Percentiles rank a stretch among this genome's conserved stretches.
Evolutionary conservation across 2,888 invertebrate genomes (phyloP).

Genomic region (Diadromus collaris): DNA sequence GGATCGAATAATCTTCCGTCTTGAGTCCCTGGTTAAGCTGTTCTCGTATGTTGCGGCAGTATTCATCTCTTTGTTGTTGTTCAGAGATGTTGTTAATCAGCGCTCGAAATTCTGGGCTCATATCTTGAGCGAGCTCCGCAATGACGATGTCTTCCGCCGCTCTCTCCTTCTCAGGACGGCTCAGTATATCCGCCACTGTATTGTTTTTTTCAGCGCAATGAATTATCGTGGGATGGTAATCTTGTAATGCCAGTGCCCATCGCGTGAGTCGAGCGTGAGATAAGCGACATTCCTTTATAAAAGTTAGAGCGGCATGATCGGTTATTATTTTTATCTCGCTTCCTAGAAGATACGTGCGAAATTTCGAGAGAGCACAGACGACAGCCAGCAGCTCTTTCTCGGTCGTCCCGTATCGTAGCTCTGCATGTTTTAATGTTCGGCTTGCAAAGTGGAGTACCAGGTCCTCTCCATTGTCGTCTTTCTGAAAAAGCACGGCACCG

Average conservation of each 20-base stretch:
- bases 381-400: slow-evolving; percentile 54
- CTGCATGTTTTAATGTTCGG: slow-evolving; percentile 50
- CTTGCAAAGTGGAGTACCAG: slow-evolving; percentile 64
- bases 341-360: slow-evolving; percentile 51
- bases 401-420: slow-evolving; percentile 41
- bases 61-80: neutral
- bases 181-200: neutral
- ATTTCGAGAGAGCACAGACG: slow-evolving; percentile 48
- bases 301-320: slow-evolving; percentile 67
- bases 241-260: slow-evolving; percentile 35
- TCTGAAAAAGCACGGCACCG: slow-evolving; percentile 43
- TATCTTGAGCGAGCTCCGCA: neutral
- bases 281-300: slow-evolving; percentile 39
- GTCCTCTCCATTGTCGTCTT: slow-evolving; percentile 11
- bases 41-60: neutral
- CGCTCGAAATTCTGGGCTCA: neutral
- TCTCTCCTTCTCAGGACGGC: neutral
- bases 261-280: slow-evolving; percentile 12
- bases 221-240: slow-evolving; percentile 3
- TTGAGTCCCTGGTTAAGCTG: neutral
- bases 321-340: slow-evolving; percentile 59
- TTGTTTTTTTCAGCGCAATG: slow-evolving; percentile 32
- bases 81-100: neutral
- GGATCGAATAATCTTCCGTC: neutral
- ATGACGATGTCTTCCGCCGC: neutral